A percentile compares a stretch with the other conserved stretches of the same genome.
Evolutionary conservation across 92 coral and sea anemone genomes (phyloP).

Genomic region (Siderastrea radians): DNA sequence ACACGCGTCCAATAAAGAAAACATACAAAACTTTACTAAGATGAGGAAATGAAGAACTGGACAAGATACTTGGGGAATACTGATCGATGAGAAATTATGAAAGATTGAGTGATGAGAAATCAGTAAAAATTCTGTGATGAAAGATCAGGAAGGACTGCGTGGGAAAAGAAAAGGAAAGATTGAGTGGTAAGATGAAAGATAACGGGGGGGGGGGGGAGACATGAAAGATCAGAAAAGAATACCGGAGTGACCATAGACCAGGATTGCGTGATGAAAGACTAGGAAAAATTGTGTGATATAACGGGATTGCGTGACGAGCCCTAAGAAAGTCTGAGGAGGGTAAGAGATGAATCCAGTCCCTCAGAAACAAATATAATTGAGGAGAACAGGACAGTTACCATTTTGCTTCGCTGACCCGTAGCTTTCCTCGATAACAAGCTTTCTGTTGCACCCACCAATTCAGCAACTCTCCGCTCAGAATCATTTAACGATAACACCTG

Average conservation of each 20-base stretch:
- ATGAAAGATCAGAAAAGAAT: no score
- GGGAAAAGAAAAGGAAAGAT: background rate
- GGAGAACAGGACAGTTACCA: slow-evolving; percentile 29
- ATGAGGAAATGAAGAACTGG: no score
- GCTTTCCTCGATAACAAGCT: slow-evolving; percentile 78
- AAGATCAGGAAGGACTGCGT: background rate
- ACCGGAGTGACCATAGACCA: no score
- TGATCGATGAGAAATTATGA: no score
- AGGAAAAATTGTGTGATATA: no score
- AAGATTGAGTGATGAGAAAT: no score
- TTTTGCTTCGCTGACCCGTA: slow-evolving; percentile 72
- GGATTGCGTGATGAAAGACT: no score
- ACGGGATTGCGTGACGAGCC: no score
- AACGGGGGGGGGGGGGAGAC: background rate
- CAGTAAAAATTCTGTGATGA: background rate
- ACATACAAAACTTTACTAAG: background rate
- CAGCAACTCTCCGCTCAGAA: slow-evolving; percentile 85
- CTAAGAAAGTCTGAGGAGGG: no score
- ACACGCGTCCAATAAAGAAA: background rate
- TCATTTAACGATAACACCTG: slow-evolving; percentile 77
- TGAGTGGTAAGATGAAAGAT: background rate
- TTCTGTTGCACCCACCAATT: slow-evolving; percentile 83
- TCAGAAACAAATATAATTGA: background rate
- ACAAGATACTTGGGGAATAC: no score
- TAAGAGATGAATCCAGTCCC: no score